Evolutionary conservation across 2,797 vertebrate species (phyloP), one percentile per base, ranked within the genome.

Genomic region (Siniperca undulata): DNA sequence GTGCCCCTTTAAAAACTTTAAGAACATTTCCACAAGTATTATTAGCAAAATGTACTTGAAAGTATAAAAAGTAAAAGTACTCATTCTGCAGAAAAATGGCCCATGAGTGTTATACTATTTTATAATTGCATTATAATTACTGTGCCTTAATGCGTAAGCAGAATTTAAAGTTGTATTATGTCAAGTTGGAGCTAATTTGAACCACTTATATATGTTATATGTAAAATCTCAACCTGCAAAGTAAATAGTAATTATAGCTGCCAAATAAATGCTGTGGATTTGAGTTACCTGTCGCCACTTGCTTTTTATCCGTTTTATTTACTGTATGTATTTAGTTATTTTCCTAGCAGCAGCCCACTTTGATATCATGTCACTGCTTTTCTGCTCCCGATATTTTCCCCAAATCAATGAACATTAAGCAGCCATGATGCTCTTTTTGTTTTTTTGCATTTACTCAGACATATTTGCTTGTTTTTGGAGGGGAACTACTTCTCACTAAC

Each of bases 351-450:
- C 58, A 4, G 46, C 38, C 19, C 27, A 52, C 48, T 30, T 44
- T 67, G 34, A 56, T 7, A 17, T 40, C 3, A 59, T 52, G 2
- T 50, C 7, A 2, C 50, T 52, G 14, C 19, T 74, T 48, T 48
- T 61, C 8, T 27, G 16, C 7, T 60, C 5, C 36, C 0, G 0
- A 16, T 46, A 38, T 17, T 78, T 62, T 20, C 40, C 20, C 40
- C 36, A 60, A 82, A 59, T 66, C 60, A 60, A 10, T 5, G 44
- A 74, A n/a, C 30, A 42, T 48, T 0, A 58, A 50, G 62, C 61
- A 38, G 68, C 68, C 11, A 9, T 3, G 42, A 50, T 22, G 42
- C 34, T 80, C 27, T 24, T 2, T 11, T 34, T 52, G 30, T 30
- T 30, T 34, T 52, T 50, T 14, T 44, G 14, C 9, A 11, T 65